phyloP scores from a whole-genome alignment of 2,113 vertebrate species.

The Platichthys stellatus region DNA sequence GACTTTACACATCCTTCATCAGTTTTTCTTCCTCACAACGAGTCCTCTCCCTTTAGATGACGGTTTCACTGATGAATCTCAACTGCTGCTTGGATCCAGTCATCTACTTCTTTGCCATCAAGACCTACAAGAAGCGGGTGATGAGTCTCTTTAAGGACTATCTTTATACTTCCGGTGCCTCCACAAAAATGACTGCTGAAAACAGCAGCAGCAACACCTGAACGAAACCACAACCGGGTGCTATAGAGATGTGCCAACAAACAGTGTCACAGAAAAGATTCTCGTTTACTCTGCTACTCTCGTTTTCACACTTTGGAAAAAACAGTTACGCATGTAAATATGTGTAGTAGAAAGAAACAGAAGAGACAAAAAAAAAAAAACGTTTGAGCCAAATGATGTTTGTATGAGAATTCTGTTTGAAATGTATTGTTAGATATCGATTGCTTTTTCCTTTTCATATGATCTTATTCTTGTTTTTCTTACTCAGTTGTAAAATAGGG shows the following conservation, averaged over 20 bases:
- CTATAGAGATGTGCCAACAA: not conserved
- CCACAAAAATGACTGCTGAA: slow-evolving; percentile 76
- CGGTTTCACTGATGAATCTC: slow-evolving; percentile 86
- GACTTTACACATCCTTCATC: not conserved
- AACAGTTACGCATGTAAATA: no score
- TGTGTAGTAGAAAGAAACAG: no score
- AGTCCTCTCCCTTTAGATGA: slow-evolving; percentile 76
- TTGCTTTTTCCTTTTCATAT: no score
- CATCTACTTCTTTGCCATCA: slow-evolving; percentile 90
- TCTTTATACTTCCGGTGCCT: slow-evolving; percentile 66
- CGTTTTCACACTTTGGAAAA: no score
- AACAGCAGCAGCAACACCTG: slow-evolving; percentile 86
- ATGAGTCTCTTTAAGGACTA: slow-evolving; percentile 82
- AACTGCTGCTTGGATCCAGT: slow-evolving; percentile 88
- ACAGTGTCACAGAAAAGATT: not conserved
- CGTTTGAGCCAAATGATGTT: no score
- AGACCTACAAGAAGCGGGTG: slow-evolving; percentile 85
- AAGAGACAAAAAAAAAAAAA: no score
- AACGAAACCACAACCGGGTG: slow-evolving; percentile 49
- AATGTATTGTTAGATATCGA: no score
- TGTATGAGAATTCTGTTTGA: no score
- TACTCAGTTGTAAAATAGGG: no score
- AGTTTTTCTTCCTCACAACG: not conserved
- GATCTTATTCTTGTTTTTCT: no score
- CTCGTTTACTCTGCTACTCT: slow-evolving; percentile 2